Evolutionary conservation across 2,888 invertebrate species (phyloP).

Genomic region (Pyralis farinalis): DNA sequence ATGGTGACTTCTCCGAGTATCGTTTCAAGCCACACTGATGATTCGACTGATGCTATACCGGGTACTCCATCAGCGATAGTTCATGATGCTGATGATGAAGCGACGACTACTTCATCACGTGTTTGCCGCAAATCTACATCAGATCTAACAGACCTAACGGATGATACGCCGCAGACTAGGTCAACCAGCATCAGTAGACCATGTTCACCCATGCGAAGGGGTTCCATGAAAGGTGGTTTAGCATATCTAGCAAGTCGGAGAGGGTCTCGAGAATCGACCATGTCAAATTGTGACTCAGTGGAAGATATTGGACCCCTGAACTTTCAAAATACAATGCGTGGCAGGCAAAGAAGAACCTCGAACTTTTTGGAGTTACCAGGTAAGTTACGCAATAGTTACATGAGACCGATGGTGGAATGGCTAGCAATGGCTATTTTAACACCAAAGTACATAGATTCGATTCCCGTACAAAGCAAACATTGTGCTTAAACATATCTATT

Average conservation of each 20-base stretch:
- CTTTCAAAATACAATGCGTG: constrained; percentile 89
- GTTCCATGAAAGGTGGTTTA: constrained; percentile 85
- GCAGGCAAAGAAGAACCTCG: constrained; percentile 89
- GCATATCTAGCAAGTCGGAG: constrained; percentile 92
- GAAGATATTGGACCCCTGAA: constrained; percentile 91
- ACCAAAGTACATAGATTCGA: too few relatives aligned
- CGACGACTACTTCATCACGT: constrained; percentile 64
- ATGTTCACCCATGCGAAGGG: constrained; percentile 85
- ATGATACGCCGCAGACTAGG: constrained; percentile 80
- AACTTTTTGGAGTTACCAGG: constrained; percentile 94
- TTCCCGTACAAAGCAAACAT: too few relatives aligned
- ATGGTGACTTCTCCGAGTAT: constrained; percentile 70
- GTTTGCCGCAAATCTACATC: constrained; percentile 88
- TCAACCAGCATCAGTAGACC: constrained; percentile 83
- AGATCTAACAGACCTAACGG: constrained; percentile 84
- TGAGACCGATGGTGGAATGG: too few relatives aligned
- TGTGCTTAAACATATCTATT: too few relatives aligned
- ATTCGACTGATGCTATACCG: constrained; percentile 64
- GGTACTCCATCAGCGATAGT: constrained; percentile 62
- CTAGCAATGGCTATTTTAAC: too few relatives aligned
- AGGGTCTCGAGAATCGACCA: constrained; percentile 90
- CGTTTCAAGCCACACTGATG: constrained; percentile 73
- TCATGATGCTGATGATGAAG: constrained; percentile 69
- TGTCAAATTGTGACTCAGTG: constrained; percentile 83
- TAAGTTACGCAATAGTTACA: constrained; percentile 66